These are phyloP conservation scores for Drosophila sp. DNA, from an alignment of 1,140 invertebrate species.

Conservation along the genomic window DNA sequence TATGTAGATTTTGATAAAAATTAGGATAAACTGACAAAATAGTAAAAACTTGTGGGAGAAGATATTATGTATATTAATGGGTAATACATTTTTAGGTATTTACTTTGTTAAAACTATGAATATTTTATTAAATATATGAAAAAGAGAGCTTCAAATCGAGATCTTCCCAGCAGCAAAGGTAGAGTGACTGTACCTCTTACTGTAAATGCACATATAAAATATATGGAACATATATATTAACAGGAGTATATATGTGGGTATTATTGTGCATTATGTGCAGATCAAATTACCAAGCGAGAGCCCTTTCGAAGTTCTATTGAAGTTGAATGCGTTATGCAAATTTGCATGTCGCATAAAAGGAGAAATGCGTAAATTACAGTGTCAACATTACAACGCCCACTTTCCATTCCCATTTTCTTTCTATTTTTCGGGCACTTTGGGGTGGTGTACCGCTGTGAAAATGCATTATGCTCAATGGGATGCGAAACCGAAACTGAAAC, in stretches of 20 bases:
- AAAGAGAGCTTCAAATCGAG: background rate
- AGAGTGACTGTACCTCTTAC: constrained; percentile 53
- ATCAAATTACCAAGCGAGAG: constrained; percentile 67
- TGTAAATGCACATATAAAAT: background rate
- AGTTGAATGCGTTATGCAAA: constrained; percentile 61
- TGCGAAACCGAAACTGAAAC: constrained; percentile 64
- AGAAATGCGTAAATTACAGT: constrained; percentile 82
- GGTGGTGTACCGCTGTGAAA: constrained; percentile 73
- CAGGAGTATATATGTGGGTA: background rate
- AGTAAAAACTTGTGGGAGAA: background rate
- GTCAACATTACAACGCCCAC: constrained; percentile 82
- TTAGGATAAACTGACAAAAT: background rate
- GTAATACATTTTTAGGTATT: no score
- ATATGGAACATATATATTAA: constrained; percentile 6
- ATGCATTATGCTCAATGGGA: constrained; percentile 71
- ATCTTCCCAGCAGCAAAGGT: background rate
- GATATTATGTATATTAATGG: background rate
- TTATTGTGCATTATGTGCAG: constrained; percentile 29
- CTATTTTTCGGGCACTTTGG: constrained; percentile 21
- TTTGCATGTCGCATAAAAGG: constrained; percentile 61
- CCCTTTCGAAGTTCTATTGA: constrained; percentile 56
- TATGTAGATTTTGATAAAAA: background rate
- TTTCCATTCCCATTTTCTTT: constrained; percentile 45
- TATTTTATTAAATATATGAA: no score
- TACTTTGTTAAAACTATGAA: no score